Evolutionary conservation across 2,888 invertebrate species (phyloP), one percentile per base, ranked within the genome.

Genomic region (Ophioninae sp.): DNA sequence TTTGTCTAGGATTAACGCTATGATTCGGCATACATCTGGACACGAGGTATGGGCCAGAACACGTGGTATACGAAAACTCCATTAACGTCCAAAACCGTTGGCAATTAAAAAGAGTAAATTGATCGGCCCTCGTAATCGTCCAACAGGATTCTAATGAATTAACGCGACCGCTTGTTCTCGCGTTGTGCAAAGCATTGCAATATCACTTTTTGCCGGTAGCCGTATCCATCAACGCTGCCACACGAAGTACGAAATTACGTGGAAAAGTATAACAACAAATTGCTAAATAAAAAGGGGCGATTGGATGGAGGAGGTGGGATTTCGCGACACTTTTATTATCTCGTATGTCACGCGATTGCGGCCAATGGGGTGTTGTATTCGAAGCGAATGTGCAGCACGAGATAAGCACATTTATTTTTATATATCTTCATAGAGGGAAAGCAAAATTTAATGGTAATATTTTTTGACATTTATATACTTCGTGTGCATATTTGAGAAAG

Each of bases 121-220:
- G 81, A 84, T 84, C 79, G 78, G 75, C 65, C 56, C 67, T 70
- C 70, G 61, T 83, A 85, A 84, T 85, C 85, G 79, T 67, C 69
- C 69, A 86, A 82, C 73, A 69, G 74, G 79, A 81, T 78, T 68
- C 57, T 83, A 85, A 84, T 86, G 84, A 86, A 85, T 86, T 84
- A 84, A 84, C 81, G 79, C 82, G 80, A 72, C 70, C 64, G 78
- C 57, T 77, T 74, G 80, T 76, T 72, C 59, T 56, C 73, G 81
- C 59, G 62, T 21, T 59, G 8, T 30, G 17, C 56, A 64, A 5
- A 10, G 13, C n/a, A 8, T 70, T 39, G n/a, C 17, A 62, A 50
- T 78, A 85, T 87, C 83, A 86, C 82, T 79, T 82, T 85, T 41
- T 44, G 59, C 39, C 21, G 50, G 59, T 50, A 50, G 8, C 59